Base-by-base conservation (phyloP, 2,888 invertebrate species). In the Rapana venosa region DNA sequence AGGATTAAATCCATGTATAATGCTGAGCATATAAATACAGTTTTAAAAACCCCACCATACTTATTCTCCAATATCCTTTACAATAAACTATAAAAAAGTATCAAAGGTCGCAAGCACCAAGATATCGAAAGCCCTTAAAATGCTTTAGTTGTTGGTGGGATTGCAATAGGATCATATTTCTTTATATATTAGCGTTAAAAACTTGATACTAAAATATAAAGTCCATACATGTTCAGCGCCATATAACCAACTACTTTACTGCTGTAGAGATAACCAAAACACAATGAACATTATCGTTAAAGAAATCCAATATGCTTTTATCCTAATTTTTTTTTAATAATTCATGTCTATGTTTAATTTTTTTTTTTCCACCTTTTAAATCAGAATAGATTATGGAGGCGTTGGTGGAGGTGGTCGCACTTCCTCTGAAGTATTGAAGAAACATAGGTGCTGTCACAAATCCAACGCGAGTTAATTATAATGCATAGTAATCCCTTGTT, bases 401-500 rank as follows among this genome's bases (percentile, higher is more conserved):
- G 79, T 11, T 35, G 79, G 79, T 20, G n/a, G n/a, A n/a, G n/a
- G n/a, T n/a, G n/a, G n/a, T n/a, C n/a, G 35, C 17, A 79, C 79
- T 79, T 32, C 79, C 79, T 35, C 35, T 79, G 1, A n/a, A n/a
- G n/a, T n/a, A 35, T 1, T 35, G 79, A 15, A n/a, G 17, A 35
- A 0, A 79, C 79, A 8, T 35, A 11, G 32, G 79, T 79, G 32
- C 35, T 35, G 20, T 79, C 4, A 22, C 35, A 32, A 79, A 35
- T 35, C 79, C 79, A 35, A 79, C 1, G 20, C 35, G 35, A 35
- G 79, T 79, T 79, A 79, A 79, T n/a, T 35, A 79, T 79, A 79
- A 35, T 20, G 35, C 35, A 79, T 79, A 15, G 79, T 79, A 79
- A 79, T 79, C 11, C 79, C 79, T 79, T 79, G 79, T 35, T 79